Conservation (phyloP, 1,140 invertebrate genomes). For the Hermetia illucens region DNA sequence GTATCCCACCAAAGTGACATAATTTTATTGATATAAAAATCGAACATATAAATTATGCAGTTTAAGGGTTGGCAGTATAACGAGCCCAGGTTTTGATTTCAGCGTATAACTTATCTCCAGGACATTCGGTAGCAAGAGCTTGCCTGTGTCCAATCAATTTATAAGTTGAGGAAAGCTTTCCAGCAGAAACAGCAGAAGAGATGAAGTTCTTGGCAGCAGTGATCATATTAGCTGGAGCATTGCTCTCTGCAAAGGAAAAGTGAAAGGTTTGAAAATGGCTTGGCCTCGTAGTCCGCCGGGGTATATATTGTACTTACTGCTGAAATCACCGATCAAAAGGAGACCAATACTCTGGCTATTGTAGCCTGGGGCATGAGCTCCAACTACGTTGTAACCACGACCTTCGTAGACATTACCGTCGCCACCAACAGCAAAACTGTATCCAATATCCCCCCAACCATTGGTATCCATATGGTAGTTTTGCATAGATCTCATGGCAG, state of each 20-base stretch:
- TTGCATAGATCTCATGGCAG: constrained; percentile 37
- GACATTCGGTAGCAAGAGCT: constrained; percentile 30
- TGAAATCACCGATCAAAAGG: constrained; percentile 51
- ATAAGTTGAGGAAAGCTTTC: constrained; percentile 30
- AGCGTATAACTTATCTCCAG: constrained; percentile 32
- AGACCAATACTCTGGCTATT: constrained; percentile 44
- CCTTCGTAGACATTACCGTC: constrained; percentile 45
- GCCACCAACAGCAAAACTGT: constrained; percentile 37
- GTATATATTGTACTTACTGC: constrained; percentile 30
- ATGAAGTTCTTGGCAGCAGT: constrained; percentile 19
- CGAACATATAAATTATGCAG: too few relatives aligned
- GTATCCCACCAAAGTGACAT: too few relatives aligned
- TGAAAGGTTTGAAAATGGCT: too few relatives aligned
- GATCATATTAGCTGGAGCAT: too few relatives aligned
- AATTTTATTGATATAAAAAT: too few relatives aligned
- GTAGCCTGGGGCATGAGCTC: constrained; percentile 37
- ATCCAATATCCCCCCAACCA: constrained; percentile 48
- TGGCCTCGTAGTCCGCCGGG: constrained; percentile 34
- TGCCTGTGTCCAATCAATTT: constrained; percentile 36
- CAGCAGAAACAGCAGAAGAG: constrained; percentile 22
- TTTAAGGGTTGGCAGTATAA: not conserved
- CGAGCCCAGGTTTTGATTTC: constrained; percentile 32
- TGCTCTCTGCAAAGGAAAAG: too few relatives aligned
- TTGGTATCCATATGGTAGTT: constrained; percentile 38
- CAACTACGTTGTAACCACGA: constrained; percentile 40